Conservation (phyloP, 2,888 invertebrate species). For the Luperina testacea region DNA sequence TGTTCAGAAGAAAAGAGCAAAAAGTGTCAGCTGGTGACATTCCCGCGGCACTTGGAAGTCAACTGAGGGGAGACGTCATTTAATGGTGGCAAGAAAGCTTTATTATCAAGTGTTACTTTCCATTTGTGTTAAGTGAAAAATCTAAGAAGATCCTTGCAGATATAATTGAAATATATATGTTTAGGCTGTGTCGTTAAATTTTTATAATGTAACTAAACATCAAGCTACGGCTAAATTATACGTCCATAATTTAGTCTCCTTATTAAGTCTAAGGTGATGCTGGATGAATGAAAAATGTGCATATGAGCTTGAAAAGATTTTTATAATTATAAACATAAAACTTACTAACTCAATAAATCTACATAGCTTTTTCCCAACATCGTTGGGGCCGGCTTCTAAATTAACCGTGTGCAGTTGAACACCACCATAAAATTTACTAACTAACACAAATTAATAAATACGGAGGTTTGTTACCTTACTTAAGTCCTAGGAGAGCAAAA, state of each 20-base stretch:
- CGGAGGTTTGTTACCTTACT: no score
- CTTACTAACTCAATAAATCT: not conserved
- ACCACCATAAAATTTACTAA: not conserved
- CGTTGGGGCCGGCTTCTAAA: not conserved
- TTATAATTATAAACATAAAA: not conserved
- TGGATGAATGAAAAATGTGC: not conserved
- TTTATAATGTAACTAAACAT: not conserved
- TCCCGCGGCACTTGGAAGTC: constrained; percentile 51
- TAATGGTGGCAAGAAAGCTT: constrained; percentile 43
- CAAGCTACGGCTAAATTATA: not conserved
- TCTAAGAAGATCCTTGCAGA: not conserved
- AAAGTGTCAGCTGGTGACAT: constrained; percentile 42
- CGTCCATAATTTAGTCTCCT: not conserved
- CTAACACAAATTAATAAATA: not conserved
- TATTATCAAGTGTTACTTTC: constrained; percentile 36
- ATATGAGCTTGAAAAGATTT: not conserved
- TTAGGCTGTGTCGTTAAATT: not conserved
- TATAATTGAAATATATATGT: not conserved
- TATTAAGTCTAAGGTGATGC: not conserved
- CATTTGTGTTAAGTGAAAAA: constrained; percentile 19
- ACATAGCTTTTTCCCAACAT: not conserved
- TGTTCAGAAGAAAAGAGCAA: constrained; percentile 44
- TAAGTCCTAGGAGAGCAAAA: not conserved
- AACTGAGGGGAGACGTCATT: constrained; percentile 44
- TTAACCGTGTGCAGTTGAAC: not conserved